These are phyloP conservation scores for Labrus mixtus DNA, from an alignment of 2,113 vertebrate species.

Conservation along the genomic window DNA sequence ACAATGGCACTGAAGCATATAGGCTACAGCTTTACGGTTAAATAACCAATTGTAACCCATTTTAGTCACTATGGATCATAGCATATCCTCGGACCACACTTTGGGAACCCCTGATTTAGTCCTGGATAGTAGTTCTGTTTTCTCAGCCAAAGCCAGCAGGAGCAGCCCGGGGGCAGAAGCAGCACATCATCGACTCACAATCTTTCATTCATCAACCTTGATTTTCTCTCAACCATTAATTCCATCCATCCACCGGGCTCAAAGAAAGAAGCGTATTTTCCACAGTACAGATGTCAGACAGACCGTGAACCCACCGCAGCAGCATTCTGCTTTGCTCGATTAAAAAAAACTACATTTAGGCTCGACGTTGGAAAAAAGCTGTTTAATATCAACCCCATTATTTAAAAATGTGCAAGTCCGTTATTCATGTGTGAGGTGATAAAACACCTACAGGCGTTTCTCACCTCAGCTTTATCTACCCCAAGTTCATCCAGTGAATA, in stretches of 20 bases:
- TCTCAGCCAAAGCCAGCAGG: slow-evolving; percentile 60
- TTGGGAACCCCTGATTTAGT: slow-evolving; percentile 55
- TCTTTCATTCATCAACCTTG: slow-evolving; percentile 71
- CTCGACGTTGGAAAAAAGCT: slow-evolving; percentile 84
- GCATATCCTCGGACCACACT: slow-evolving; percentile 37
- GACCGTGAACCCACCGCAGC: slow-evolving; percentile 28
- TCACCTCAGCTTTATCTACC: slow-evolving; percentile 93
- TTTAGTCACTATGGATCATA: neutral
- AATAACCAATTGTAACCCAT: neutral
- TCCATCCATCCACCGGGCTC: slow-evolving; percentile 41
- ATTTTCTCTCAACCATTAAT: slow-evolving; percentile 67
- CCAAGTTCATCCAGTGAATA: slow-evolving; percentile 93
- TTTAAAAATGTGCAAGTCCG: slow-evolving; percentile 95
- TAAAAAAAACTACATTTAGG: slow-evolving; percentile 60
- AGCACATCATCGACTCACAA: slow-evolving; percentile 63
- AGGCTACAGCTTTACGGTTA: neutral
- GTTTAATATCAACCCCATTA: slow-evolving; percentile 96
- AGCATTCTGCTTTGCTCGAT: slow-evolving; percentile 1
- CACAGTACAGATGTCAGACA: slow-evolving; percentile 39
- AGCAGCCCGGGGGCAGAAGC: slow-evolving; percentile 66
- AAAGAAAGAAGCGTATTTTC: slow-evolving; percentile 14
- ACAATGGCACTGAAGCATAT: neutral
- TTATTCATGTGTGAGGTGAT: slow-evolving; percentile 93
- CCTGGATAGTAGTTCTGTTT: slow-evolving; percentile 44
- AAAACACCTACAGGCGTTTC: slow-evolving; percentile 96